Conservation (phyloP, 1,140 invertebrate genomes). For the Sitobion miscanthi region DNA sequence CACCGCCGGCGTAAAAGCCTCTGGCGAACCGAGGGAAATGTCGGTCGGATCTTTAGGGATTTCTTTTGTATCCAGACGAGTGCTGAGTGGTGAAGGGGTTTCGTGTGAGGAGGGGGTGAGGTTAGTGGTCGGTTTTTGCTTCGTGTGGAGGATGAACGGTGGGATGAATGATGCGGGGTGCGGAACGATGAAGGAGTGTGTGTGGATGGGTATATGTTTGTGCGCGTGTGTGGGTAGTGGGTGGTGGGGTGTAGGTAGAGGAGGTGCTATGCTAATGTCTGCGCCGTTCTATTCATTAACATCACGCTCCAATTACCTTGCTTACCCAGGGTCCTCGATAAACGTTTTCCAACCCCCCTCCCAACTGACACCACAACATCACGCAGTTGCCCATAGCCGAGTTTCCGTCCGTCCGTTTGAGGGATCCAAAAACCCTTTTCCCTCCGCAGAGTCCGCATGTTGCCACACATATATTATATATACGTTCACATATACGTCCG, state of each 20-base stretch:
- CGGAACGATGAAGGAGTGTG: not conserved
- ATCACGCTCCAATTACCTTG: constrained; percentile 45
- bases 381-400: not conserved
- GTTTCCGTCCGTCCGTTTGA: not conserved
- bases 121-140: not conserved
- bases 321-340: constrained; percentile 3
- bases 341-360: not conserved
- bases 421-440: not conserved
- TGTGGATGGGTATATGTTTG: too few species aligned
- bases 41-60: constrained; percentile 33
- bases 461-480: not conserved
- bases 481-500: not conserved
- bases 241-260: too few species aligned
- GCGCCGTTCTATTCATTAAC: constrained; percentile 44
- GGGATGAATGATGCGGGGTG: not conserved
- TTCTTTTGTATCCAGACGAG: constrained; percentile 30
- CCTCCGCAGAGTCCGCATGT: too few species aligned
- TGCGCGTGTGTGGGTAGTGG: not conserved
- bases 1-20: not conserved
- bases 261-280: constrained; percentile 32
- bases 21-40: not conserved
- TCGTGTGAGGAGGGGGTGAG: too few species aligned
- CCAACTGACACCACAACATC: not conserved
- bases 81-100: not conserved
- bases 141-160: not conserved